phyloP scores from a whole-genome alignment of 2,888 invertebrate genomes.

The Dryocosmus kuriphilus region DNA sequence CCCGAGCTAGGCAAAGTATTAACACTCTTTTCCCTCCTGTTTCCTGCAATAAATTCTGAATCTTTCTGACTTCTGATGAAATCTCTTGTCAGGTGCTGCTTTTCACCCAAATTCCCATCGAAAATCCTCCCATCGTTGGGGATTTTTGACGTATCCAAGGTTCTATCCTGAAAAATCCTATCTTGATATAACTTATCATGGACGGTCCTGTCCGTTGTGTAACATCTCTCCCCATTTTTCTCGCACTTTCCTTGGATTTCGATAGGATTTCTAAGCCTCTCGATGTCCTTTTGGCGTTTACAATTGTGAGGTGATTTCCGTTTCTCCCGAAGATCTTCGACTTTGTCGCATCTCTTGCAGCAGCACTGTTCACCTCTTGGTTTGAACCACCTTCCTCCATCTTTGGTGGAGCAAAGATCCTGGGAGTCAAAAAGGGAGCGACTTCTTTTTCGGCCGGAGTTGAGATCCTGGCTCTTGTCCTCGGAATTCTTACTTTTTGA shows the following conservation, averaged over 20 bases:
- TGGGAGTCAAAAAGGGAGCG: conserved; percentile 58
- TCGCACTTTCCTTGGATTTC: conserved; percentile 14
- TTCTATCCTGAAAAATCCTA: neutral
- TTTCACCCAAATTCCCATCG: neutral
- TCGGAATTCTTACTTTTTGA: conserved; percentile 46
- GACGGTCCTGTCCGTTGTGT: conserved; percentile 8
- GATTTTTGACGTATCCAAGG: neutral
- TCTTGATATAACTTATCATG: neutral
- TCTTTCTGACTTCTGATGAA: neutral
- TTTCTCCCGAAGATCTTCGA: conserved; percentile 32
- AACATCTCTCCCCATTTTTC: conserved; percentile 32
- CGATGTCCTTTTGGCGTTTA: conserved; percentile 27
- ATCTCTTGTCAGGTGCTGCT: neutral
- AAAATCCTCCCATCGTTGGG: neutral
- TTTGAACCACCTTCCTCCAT: conserved; percentile 49
- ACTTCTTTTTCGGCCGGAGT: conserved; percentile 57
- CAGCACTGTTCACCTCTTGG: conserved; percentile 42
- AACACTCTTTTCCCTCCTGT: neutral
- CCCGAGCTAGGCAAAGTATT: neutral
- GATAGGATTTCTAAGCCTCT: conserved; percentile 2
- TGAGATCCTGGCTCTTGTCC: conserved; percentile 48
- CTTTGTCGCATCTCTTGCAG: conserved; percentile 25
- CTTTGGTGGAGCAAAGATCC: conserved; percentile 53
- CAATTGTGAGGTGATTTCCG: neutral
- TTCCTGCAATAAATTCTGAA: neutral